phyloP scores from a whole-genome alignment of 2,888 invertebrate species.

The Polyommatus icarus region DNA sequence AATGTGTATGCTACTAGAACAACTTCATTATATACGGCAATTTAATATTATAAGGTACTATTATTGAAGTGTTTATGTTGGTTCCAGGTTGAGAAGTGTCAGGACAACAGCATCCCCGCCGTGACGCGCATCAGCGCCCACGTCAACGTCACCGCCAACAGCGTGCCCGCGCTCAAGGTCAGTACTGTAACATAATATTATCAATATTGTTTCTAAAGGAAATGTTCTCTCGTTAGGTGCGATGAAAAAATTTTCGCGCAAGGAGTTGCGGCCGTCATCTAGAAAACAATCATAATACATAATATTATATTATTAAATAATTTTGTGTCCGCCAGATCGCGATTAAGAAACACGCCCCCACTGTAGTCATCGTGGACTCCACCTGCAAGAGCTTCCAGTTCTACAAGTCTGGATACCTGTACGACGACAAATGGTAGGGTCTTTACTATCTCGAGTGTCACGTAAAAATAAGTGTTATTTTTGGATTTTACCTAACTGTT shows the following conservation, averaged over 20 bases:
- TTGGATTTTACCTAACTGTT: not conserved
- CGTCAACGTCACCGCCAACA: slow-evolving; percentile 61
- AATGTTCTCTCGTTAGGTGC: too few relatives aligned
- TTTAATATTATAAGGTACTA: not conserved
- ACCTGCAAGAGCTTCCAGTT: slow-evolving; percentile 51
- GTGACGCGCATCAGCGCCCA: slow-evolving; percentile 64
- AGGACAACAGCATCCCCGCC: slow-evolving; percentile 49
- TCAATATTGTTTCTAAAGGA: too few relatives aligned
- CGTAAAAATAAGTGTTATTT: not conserved
- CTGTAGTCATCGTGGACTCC: slow-evolving; percentile 63
- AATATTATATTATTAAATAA: too few relatives aligned
- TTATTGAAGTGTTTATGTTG: not conserved
- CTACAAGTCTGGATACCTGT: slow-evolving; percentile 58
- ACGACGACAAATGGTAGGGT: slow-evolving; percentile 62
- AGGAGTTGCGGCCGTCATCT: too few relatives aligned
- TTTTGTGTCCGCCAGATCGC: slow-evolving; percentile 52
- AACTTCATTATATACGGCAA: too few relatives aligned
- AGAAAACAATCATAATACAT: too few relatives aligned
- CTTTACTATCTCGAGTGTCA: not conserved
- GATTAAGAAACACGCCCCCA: slow-evolving; percentile 59
- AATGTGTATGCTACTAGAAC: too few relatives aligned
- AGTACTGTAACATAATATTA: not conserved
- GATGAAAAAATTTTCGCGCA: too few relatives aligned
- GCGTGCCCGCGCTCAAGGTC: slow-evolving; percentile 66
- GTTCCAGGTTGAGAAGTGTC: slow-evolving; percentile 53